Conservation (phyloP, 2,797 vertebrate species). For the Galagoides demidoff region DNA sequence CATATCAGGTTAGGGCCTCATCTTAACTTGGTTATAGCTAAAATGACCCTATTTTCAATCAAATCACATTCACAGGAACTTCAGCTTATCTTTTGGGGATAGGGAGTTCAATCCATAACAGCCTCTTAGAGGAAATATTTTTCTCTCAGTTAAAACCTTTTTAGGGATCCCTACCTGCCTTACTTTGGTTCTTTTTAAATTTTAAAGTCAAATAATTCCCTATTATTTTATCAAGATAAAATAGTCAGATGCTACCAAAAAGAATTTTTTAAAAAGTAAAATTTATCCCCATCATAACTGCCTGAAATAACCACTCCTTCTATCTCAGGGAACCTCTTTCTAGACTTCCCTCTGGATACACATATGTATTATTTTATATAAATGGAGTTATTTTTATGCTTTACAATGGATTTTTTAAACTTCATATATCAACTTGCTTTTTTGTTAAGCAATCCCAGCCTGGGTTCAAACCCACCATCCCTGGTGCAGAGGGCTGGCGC, state of each 20-base stretch:
- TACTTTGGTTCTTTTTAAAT: slow-evolving; percentile 41
- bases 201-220: slow-evolving; percentile 36
- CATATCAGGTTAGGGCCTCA: neutral
- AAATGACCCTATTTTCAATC: neutral
- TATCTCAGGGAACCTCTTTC: neutral
- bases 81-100: neutral
- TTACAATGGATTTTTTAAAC: neutral
- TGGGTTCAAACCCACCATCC: no score
- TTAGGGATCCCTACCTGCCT: neutral
- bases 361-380: neutral
- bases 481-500: no score
- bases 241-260: neutral
- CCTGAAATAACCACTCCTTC: neutral
- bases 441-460: no score
- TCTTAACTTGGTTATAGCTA: neutral
- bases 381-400: slow-evolving; percentile 22
- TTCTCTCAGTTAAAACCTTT: neutral
- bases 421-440: neutral
- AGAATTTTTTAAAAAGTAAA: slow-evolving; percentile 5
- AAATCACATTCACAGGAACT: neutral
- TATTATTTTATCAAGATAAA: neutral
- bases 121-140: neutral
- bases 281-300: neutral
- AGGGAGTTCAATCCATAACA: neutral
- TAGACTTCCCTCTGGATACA: neutral